Evolutionary conservation across 1,140 invertebrate species (phyloP).

Genomic region (Carcinoscorpius rotundicauda): DNA sequence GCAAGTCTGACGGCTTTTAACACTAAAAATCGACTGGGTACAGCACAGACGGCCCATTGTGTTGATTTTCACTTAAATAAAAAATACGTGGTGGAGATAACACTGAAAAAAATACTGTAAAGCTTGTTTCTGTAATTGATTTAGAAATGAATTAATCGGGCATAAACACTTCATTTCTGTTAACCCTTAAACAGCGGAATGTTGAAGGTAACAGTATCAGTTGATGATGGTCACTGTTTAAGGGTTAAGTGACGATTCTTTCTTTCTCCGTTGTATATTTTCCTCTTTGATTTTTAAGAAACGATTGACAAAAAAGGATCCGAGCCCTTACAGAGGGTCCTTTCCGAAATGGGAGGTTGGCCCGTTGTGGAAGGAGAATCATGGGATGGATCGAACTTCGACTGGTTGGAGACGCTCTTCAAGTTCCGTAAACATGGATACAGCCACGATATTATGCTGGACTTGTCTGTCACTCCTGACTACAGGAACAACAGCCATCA

Average conservation of each 20-base stretch:
- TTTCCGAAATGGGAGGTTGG: conserved; percentile 75
- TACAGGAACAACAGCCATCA: conserved; percentile 69
- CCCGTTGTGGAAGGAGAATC: conserved; percentile 62
- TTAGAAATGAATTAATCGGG: no score
- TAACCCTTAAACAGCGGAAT: no score
- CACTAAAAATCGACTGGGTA: no score
- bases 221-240: no score
- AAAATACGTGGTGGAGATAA: no score
- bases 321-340: conserved; percentile 50
- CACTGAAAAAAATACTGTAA: no score
- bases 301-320: conserved; percentile 12
- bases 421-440: conserved; percentile 64
- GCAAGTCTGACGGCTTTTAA: no score
- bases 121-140: no score
- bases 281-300: conserved; percentile 9
- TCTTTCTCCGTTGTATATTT: not conserved
- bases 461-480: conserved; percentile 78
- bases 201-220: no score
- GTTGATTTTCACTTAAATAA: no score
- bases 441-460: conserved; percentile 82
- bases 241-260: not conserved
- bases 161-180: no score
- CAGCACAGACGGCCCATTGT: no score
- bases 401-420: conserved; percentile 70
- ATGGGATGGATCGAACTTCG: conserved; percentile 58